Evolutionary conservation across 2,888 invertebrate genomes (phyloP).

Genomic region (Acronicta alni): DNA sequence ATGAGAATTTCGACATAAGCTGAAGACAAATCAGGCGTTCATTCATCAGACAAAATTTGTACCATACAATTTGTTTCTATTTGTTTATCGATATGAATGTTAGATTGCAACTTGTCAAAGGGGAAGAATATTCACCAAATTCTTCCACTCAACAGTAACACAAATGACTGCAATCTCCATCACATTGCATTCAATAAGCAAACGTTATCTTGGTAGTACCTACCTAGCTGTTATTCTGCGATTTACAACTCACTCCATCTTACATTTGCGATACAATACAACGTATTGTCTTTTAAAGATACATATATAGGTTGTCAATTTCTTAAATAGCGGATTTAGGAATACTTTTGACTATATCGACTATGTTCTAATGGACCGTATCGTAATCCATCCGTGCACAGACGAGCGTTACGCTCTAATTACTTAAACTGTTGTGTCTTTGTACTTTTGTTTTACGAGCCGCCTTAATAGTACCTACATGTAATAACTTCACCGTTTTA

Average conservation of each 20-base stretch:
- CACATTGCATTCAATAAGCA: no score
- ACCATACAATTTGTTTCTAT: no score
- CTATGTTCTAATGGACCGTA: constrained; percentile 73
- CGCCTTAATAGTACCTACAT: constrained; percentile 13
- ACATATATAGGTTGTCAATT: constrained; percentile 12
- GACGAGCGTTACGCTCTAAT: constrained; percentile 76
- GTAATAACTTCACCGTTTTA: constrained; percentile 50
- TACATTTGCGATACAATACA: constrained; percentile 35
- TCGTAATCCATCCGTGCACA: constrained; percentile 66
- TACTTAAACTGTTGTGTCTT: constrained; percentile 60
- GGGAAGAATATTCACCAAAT: no score
- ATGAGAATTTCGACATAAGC: no score
- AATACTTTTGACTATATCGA: constrained; percentile 30
- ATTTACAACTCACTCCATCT: constrained; percentile 17
- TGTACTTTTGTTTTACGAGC: constrained; percentile 45
- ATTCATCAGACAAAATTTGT: no score
- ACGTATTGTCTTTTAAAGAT: constrained; percentile 25
- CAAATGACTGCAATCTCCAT: no score
- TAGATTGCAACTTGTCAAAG: no score
- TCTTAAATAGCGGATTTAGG: constrained; percentile 21
- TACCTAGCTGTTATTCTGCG: constrained; percentile 8
- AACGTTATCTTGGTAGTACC: neutral
- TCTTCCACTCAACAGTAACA: no score
- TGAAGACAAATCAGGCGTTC: no score
- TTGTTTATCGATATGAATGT: no score